These are phyloP conservation scores for Cirrhinus mrigala DNA, from an alignment of 2,797 vertebrate genomes.

Conservation along the genomic window DNA sequence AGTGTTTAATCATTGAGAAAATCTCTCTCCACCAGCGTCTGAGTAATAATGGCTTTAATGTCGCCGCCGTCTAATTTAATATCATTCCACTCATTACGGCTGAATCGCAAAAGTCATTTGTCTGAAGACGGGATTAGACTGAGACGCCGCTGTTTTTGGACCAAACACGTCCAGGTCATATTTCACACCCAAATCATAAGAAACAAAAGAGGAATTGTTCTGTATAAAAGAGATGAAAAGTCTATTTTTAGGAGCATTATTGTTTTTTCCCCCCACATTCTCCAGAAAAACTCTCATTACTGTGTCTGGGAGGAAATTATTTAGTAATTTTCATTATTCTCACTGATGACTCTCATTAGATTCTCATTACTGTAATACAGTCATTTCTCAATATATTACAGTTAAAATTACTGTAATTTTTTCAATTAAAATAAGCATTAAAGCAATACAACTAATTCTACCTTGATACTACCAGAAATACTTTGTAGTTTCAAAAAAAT, in stretches of 20 bases:
- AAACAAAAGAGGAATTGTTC: slow-evolving; percentile 9
- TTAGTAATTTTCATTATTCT: neutral
- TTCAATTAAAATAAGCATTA: neutral
- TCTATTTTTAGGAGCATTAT: neutral
- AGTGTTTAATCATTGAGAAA: slow-evolving; percentile 74
- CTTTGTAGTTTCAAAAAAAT: neutral
- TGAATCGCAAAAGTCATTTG: slow-evolving; percentile 62
- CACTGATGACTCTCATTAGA: slow-evolving; percentile 3
- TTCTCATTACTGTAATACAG: neutral
- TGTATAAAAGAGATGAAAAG: slow-evolving; percentile 6
- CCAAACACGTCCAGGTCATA: neutral
- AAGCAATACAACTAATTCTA: neutral
- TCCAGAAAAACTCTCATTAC: neutral
- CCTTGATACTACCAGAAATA: neutral
- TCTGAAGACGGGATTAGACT: slow-evolving; percentile 62
- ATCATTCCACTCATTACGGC: slow-evolving; percentile 70
- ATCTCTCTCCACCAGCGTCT: slow-evolving; percentile 57
- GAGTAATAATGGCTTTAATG: slow-evolving; percentile 74
- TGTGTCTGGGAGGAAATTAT: neutral
- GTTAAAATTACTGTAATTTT: neutral
- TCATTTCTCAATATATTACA: neutral
- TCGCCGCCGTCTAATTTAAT: slow-evolving; percentile 75
- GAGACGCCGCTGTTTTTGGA: slow-evolving; percentile 25
- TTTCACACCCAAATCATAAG: neutral
- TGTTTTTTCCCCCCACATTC: neutral